phyloP scores from a whole-genome alignment of 1,140 invertebrate genomes.

The Heliconius congener region DNA sequence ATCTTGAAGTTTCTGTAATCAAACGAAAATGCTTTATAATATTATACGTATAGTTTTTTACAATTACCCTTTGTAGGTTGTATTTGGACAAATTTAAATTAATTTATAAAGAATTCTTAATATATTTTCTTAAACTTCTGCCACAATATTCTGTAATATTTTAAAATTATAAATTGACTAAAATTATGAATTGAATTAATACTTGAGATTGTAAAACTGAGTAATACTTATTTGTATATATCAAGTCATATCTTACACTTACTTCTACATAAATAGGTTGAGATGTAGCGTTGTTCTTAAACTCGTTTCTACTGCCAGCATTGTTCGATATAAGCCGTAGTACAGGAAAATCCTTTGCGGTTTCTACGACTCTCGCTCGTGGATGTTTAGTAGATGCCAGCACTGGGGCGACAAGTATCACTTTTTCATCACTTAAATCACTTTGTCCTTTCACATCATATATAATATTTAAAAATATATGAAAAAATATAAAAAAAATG shows the following conservation, averaged over 20 bases:
- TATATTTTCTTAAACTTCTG: too few species aligned
- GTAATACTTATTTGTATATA: background rate
- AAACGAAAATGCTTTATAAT: background rate
- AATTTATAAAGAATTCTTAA: too few species aligned
- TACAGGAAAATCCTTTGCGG: constrained; percentile 68
- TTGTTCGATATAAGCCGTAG: constrained; percentile 54
- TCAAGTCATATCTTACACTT: constrained; percentile 33
- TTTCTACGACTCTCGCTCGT: constrained; percentile 53
- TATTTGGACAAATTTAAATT: too few species aligned
- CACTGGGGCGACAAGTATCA: constrained; percentile 59
- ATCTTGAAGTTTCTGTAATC: constrained; percentile 54
- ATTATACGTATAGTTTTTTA: too few species aligned
- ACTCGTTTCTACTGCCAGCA: constrained; percentile 28
- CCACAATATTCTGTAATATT: too few species aligned
- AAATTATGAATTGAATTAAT: too few species aligned
- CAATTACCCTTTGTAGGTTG: too few species aligned
- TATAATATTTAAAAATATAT: background rate
- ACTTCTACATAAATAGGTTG: constrained; percentile 66
- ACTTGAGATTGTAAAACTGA: too few species aligned
- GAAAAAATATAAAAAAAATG: constrained; percentile 18
- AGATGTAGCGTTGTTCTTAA: constrained; percentile 25
- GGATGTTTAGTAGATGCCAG: constrained; percentile 53
- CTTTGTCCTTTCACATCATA: constrained; percentile 16
- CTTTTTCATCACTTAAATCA: constrained; percentile 38
- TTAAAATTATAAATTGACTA: too few species aligned